Evolutionary conservation across 2,113 vertebrate species (phyloP), one percentile per base, ranked within the genome.

Genomic region (Burhinus bistriatus): DNA sequence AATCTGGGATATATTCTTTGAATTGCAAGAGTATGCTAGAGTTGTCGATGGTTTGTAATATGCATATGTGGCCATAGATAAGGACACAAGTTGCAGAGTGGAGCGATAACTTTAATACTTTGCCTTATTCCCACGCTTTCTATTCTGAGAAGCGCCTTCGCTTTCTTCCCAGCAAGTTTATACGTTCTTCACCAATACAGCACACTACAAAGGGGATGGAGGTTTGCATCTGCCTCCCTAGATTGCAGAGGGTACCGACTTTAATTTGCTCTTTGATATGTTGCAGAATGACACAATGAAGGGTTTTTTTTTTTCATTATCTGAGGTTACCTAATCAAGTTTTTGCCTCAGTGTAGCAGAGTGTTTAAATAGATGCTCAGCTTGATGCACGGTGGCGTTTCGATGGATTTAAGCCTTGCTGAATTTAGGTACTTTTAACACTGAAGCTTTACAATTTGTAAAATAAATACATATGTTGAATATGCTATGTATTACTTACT

Each of bases 61-160:
- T 0, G 0, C 5, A 0, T 19, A 21, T 44, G 45, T 36, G 69
- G 42, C 59, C 3, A 0, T 17, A 93, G 40, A 47, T 65, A 59
- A 77, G 81, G 52, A 57, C 19, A 49, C 2, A 21, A 54, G 11
- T 58, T 30, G 23, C 4, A 4, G 44, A 30, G 20, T 6, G 12
- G 8, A 51, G 17, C 1, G 4, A 12, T 64, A 65, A 29, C 32
- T 78, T 72, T 9, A 57, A 64, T 55, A 26, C 5, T 83, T 69
- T 6, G 10, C 59, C 15, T 75, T 69, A 51, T 34, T 61, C 45
- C 45, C 32, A 38, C 12, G 2, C 44, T 71, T 86, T n/a, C 52
- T 59, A 3, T 68, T 64, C 77, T 29, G 36, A 81, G 77, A 81
- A 64, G 34, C 1, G 14, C 36, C 29, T 62, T 45, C 42, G 68